Base-by-base conservation (phyloP, 2,113 vertebrate species). In the Zosterops pallidus region DNA sequence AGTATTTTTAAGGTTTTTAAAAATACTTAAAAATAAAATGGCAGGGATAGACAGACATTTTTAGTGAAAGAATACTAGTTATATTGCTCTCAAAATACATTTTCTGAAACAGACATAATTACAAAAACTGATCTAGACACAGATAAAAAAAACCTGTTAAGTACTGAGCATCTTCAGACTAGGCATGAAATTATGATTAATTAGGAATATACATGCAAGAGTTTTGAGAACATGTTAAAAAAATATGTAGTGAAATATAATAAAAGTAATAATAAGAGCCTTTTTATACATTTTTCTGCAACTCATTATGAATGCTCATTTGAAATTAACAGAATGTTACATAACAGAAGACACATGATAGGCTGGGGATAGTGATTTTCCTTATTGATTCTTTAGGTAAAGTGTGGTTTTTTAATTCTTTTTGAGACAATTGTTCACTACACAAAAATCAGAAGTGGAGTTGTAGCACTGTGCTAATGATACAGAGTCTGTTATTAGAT, bases 341-440 rank as follows among this genome's bases (percentile, higher is more conserved):
- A 9, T 28, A 77, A 44, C 6, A 62, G 16, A 77, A 64, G 52
- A 69, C 11, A 49, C 20, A 46, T 37, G 2, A 16, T 59, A 69
- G 21, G 3, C 37, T 81, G n/a, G 5, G 12, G 3, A 39, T 16
- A 52, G 11, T 62, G 37, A 72, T 56, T 92, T 77, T 90, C 26
- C 26, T 60, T 56, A 46, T 35, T 52, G 13, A 62, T 74, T 74
- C 9, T 52, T 68, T 31, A 90, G 8, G 24, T 44, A 35, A 86
- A 74, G 2, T 23, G 9, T 13, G 4, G 0, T 3, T 10, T 71
- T 70, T 59, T 2, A 41, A 84, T 64, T 87, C 13, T 14, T 28
- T 69, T 64, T 69, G 26, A 78, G 59, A 82, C 78, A 86, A 23
- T 55, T 64, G 3, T 68, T 86, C 11, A 14, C 14, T 64, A 26